Conservation (phyloP, 2,113 vertebrate species). For the Lethenteron reissneri region DNA sequence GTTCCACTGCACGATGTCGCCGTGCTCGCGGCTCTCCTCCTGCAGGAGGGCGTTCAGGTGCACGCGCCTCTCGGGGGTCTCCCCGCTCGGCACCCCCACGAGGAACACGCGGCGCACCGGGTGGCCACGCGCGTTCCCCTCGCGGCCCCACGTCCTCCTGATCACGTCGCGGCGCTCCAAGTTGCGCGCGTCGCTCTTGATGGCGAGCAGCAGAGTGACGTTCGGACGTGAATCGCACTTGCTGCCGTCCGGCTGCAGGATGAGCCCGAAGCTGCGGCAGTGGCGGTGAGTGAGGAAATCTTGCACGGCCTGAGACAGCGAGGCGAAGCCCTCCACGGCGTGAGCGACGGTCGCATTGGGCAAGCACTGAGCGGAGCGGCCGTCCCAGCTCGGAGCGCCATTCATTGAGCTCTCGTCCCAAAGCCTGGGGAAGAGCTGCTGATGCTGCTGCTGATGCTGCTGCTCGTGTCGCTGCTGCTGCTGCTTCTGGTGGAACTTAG, state of each 20-base stretch:
- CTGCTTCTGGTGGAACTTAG: no score
- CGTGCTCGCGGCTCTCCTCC: slow-evolving; percentile 24
- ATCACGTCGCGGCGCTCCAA: slow-evolving; percentile 81
- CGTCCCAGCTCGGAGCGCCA: no score
- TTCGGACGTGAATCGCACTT: slow-evolving; percentile 10
- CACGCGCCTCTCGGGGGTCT: no score
- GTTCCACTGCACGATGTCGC: slow-evolving; percentile 51
- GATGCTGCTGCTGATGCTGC: no score
- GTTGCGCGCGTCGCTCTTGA: slow-evolving; percentile 61
- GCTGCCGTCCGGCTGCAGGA: slow-evolving; percentile 73
- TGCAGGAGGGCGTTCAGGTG: slow-evolving; percentile 25
- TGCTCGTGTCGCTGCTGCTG: no score
- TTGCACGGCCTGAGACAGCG: no score
- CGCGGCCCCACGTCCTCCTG: slow-evolving; percentile 70
- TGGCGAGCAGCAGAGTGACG: slow-evolving; percentile 58
- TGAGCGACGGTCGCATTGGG: no score
- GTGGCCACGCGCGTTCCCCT: slow-evolving; percentile 28
- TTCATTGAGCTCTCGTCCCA: no score
- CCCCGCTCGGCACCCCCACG: slow-evolving; percentile 26
- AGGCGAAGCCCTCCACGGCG: no score
- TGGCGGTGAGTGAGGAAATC: slow-evolving; percentile 42
- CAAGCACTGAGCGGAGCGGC: no score
- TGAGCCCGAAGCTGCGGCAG: slow-evolving; percentile 48
- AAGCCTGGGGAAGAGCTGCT: no score
- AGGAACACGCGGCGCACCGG: slow-evolving; percentile 55